phyloP scores from a whole-genome alignment of 2,888 invertebrate genomes.

The Aricia artaxerxes region DNA sequence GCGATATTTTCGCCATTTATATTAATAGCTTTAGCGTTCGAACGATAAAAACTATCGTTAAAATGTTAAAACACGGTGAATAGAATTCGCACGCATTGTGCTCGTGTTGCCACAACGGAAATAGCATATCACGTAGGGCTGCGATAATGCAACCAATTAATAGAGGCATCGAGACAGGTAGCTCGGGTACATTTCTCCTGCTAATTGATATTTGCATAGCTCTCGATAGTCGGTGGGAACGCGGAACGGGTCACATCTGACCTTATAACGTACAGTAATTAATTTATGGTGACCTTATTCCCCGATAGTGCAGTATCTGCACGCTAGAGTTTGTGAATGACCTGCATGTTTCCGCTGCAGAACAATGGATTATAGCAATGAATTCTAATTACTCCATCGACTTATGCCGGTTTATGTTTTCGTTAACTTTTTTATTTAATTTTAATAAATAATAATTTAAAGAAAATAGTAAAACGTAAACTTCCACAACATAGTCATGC shows the following conservation, averaged over 20 bases:
- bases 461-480: background rate
- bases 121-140: constrained; percentile 51
- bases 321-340: constrained; percentile 25
- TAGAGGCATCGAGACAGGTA: constrained; percentile 50
- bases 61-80: constrained; percentile 25
- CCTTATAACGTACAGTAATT: constrained; percentile 47
- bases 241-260: constrained; percentile 50
- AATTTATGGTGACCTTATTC: constrained; percentile 40
- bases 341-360: constrained; percentile 13
- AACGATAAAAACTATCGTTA: constrained; percentile 23
- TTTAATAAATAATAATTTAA: background rate
- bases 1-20: background rate
- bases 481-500: background rate
- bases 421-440: background rate
- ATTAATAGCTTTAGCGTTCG: constrained; percentile 14
- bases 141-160: constrained; percentile 57
- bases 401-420: background rate
- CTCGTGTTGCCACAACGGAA: constrained; percentile 42
- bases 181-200: constrained; percentile 51
- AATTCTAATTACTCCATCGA: background rate
- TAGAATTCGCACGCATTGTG: constrained; percentile 35
- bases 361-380: constrained; percentile 26
- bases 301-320: constrained; percentile 26
- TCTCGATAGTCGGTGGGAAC: constrained; percentile 45
- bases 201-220: constrained; percentile 68